Conservation (phyloP, 1,140 invertebrate genomes). For the Xylocopa sonorina region DNA sequence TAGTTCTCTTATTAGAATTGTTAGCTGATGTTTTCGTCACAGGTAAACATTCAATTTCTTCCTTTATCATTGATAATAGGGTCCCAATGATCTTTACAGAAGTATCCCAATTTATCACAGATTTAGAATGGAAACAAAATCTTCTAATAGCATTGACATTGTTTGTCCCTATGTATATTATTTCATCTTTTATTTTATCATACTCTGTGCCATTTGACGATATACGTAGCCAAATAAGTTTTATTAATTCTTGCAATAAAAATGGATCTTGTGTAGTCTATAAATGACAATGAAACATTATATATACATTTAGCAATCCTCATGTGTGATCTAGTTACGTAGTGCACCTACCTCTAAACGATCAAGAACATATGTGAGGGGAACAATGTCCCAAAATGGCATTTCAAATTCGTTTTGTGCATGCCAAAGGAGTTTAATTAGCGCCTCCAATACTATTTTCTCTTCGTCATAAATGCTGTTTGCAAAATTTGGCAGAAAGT, state of each 20-base stretch:
- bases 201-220: constrained; percentile 20
- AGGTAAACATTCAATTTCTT: constrained; percentile 38
- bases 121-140: constrained; percentile 53
- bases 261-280: constrained; percentile 41
- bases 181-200: constrained; percentile 34
- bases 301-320: background rate
- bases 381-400: constrained; percentile 53
- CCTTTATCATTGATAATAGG: constrained; percentile 43
- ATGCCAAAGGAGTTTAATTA: constrained; percentile 57
- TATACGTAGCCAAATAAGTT: constrained; percentile 56
- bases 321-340: background rate
- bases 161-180: constrained; percentile 30
- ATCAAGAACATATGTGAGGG: constrained; percentile 56
- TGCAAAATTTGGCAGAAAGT: constrained; percentile 44
- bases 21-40: background rate
- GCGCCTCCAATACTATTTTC: constrained; percentile 42
- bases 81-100: constrained; percentile 42
- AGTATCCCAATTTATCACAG: constrained; percentile 36
- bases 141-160: constrained; percentile 61
- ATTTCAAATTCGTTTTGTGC: constrained; percentile 42
- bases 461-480: constrained; percentile 50
- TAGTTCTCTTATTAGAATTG: constrained; percentile 6
- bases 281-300: constrained; percentile 19
- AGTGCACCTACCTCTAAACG: constrained; percentile 59
- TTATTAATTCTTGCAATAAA: constrained; percentile 46